phyloP scores from a whole-genome alignment of 2,797 vertebrate genomes.

The Carcharodon carcharias region DNA sequence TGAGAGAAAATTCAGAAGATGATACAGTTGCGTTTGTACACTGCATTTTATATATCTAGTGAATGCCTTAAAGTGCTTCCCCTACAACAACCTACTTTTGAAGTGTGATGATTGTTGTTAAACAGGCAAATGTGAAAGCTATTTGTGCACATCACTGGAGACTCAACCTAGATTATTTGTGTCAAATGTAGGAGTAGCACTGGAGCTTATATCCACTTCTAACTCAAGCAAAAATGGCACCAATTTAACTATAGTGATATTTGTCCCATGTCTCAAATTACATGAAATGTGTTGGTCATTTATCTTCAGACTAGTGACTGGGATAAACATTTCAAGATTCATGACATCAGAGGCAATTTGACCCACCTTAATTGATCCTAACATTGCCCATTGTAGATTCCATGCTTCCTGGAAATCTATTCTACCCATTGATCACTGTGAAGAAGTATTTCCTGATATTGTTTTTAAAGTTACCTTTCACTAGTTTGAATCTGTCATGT shows the following conservation, averaged over 20 bases:
- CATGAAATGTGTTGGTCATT: not conserved
- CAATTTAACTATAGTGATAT: not conserved
- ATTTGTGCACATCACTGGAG: not conserved
- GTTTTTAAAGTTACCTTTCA: not conserved
- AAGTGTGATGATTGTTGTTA: not conserved
- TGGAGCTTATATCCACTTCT: not conserved
- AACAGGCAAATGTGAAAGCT: not conserved
- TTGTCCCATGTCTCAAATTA: not conserved
- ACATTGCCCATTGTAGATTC: not conserved
- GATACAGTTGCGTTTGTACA: not conserved
- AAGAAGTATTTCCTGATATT: not conserved
- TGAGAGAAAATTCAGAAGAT: not conserved
- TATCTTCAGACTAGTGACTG: not conserved
- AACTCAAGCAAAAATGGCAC: not conserved
- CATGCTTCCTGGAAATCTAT: not conserved
- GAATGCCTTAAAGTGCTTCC: too few relatives aligned
- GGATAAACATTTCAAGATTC: not conserved
- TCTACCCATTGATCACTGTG: not conserved
- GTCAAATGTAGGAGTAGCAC: not conserved
- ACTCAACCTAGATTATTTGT: not conserved
- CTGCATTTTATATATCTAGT: too few relatives aligned
- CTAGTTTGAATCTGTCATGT: not conserved
- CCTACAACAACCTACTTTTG: not conserved
- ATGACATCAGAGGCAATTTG: not conserved
- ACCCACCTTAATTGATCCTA: too few relatives aligned